Evolutionary conservation across 1,140 invertebrate genomes (phyloP).

Genomic region (Charaxes varanes): DNA sequence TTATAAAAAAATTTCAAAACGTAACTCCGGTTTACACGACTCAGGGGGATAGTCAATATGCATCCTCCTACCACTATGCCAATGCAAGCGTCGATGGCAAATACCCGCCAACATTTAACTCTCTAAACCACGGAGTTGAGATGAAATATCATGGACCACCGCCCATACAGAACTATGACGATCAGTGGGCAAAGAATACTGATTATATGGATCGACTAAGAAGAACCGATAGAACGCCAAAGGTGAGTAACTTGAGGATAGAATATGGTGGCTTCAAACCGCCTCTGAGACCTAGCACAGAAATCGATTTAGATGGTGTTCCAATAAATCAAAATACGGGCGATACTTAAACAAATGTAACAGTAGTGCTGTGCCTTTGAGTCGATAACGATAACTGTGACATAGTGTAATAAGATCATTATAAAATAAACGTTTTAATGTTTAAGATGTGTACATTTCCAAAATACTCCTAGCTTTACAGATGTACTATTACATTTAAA

Average conservation of each 20-base stretch:
- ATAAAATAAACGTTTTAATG: too few relatives aligned
- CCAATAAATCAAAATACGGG: slow-evolving; percentile 66
- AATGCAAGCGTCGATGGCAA: slow-evolving; percentile 28
- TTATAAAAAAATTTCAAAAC: slow-evolving; percentile 32
- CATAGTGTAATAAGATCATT: too few relatives aligned
- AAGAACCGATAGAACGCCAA: slow-evolving; percentile 74
- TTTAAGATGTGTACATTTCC: too few relatives aligned
- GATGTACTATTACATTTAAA: too few relatives aligned
- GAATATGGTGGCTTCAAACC: slow-evolving; percentile 90
- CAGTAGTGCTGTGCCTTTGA: too few relatives aligned
- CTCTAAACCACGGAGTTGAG: slow-evolving; percentile 25
- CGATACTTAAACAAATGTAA: too few relatives aligned
- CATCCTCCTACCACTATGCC: slow-evolving; percentile 44
- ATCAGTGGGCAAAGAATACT: slow-evolving; percentile 45
- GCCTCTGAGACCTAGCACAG: slow-evolving; percentile 85
- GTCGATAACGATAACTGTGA: too few relatives aligned
- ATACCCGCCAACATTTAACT: slow-evolving; percentile 21
- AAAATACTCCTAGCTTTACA: too few relatives aligned
- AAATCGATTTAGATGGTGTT: slow-evolving; percentile 82
- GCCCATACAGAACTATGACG: slow-evolving; percentile 33
- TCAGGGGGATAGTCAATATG: slow-evolving; percentile 50
- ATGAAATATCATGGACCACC: slow-evolving; percentile 47
- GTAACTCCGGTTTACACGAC: slow-evolving; percentile 30
- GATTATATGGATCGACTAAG: slow-evolving; percentile 41
- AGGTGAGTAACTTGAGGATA: slow-evolving; percentile 77